phyloP scores from a whole-genome alignment of 1,140 invertebrate species.

The Temnothorax curvispinosus region DNA sequence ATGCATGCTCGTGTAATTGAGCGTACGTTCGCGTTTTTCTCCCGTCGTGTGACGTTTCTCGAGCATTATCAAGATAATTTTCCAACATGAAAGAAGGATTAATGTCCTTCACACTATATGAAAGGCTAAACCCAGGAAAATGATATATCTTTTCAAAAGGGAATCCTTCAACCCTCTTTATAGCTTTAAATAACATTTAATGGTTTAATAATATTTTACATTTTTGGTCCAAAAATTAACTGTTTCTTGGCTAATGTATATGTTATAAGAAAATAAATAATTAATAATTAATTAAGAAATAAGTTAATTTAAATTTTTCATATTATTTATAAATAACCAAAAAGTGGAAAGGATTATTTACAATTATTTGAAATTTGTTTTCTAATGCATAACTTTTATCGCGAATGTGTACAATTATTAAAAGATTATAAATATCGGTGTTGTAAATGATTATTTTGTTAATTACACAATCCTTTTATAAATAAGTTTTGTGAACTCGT shows the following conservation, averaged over 20 bases:
- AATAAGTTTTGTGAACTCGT: not conserved
- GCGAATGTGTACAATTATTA: not conserved
- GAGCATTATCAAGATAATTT: conserved; percentile 55
- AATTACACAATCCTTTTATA: not conserved
- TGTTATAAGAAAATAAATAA: too few species aligned
- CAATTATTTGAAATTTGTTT: not conserved
- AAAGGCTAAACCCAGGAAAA: conserved; percentile 27
- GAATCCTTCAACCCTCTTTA: not conserved
- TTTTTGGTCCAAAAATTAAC: not conserved
- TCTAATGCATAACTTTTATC: not conserved
- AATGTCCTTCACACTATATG: conserved; percentile 38
- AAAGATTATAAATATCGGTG: not conserved
- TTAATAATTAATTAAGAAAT: too few species aligned
- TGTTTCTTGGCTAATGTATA: not conserved
- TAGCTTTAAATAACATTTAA: conserved; percentile 8
- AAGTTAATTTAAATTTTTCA: too few species aligned
- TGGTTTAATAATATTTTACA: not conserved
- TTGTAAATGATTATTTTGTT: not conserved
- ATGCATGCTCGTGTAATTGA: conserved; percentile 49
- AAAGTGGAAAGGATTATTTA: not conserved
- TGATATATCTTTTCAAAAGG: conserved; percentile 20
- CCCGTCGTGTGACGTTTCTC: conserved; percentile 25
- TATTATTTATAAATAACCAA: not conserved
- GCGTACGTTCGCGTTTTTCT: conserved; percentile 44
- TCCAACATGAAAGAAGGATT: conserved; percentile 47